Evolutionary conservation across 1,140 invertebrate species (phyloP), one percentile per base, ranked within the genome.

Genomic region (Popillia japonica): DNA sequence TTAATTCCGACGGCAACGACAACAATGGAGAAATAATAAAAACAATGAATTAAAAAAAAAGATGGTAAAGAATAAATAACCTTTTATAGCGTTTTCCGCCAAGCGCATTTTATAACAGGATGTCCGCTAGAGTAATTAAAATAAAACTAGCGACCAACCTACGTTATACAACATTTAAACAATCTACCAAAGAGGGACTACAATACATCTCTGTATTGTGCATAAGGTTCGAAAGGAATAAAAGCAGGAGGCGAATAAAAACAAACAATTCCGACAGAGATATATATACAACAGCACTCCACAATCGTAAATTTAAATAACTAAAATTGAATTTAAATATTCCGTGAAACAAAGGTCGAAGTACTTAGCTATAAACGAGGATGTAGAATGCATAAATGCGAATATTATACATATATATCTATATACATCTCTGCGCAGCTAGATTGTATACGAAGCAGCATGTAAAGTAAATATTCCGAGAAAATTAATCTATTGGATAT

Each of bases 241-340:
- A n/a, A n/a, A n/a, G n/a, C n/a, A n/a, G n/a, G n/a, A n/a, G n/a
- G n/a, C n/a, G n/a, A n/a, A n/a, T n/a, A n/a, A n/a, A n/a, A n/a
- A n/a, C n/a, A n/a, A n/a, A n/a, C n/a, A n/a, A n/a, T n/a, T n/a
- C n/a, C n/a, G n/a, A n/a, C n/a, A n/a, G n/a, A n/a, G n/a, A n/a
- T n/a, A n/a, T n/a, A n/a, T n/a, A n/a, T n/a, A n/a, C n/a, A n/a
- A 42, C 41, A 42, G 41, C 8, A 11, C 8, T 42, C 11, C 17
- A n/a, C 44, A 48, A 10, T 48, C 44, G 44, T 48, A 48, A 48
- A 48, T 11, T 48, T 48, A 48, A 48, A 48, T 48, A 48, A 48
- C 44, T 48, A 48, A 48, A 48, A 48, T 14, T 48, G 44, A 48
- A 48, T 48, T 48, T 48, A 48, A 48, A 48, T 48, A 48, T 48